Evolutionary conservation across 2,113 vertebrate genomes (phyloP).

Genomic region (Trichomycterus rosablanca): DNA sequence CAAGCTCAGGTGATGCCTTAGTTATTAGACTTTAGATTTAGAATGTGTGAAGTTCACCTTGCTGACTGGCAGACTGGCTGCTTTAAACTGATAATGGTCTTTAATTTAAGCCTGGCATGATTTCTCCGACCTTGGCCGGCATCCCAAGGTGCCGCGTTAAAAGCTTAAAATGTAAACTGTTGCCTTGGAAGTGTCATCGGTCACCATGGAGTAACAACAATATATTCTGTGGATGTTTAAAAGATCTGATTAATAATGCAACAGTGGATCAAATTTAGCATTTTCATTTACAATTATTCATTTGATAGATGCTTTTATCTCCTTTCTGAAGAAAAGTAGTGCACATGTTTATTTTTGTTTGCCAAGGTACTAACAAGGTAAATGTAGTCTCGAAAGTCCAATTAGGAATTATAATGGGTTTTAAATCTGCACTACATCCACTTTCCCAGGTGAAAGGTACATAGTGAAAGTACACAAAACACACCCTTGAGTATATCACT

Average conservation of each 20-base stretch:
- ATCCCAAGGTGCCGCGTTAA: slow-evolving; percentile 44
- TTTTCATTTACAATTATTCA: background rate
- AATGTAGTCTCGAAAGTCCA: too few relatives aligned
- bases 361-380: too few relatives aligned
- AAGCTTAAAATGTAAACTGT: slow-evolving; percentile 60
- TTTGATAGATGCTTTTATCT: too few relatives aligned
- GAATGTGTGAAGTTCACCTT: slow-evolving; percentile 48
- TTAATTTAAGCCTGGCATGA: slow-evolving; percentile 55
- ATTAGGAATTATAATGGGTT: too few relatives aligned
- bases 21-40: too few relatives aligned
- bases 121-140: slow-evolving; percentile 52
- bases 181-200: slow-evolving; percentile 49
- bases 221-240: background rate
- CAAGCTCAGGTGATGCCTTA: too few relatives aligned
- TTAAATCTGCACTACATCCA: too few relatives aligned
- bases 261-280: background rate
- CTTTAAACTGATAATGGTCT: slow-evolving; percentile 57
- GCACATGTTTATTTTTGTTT: background rate
- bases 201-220: slow-evolving; percentile 37
- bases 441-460: too few relatives aligned
- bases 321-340: background rate
- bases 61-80: slow-evolving; percentile 37
- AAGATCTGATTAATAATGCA: slow-evolving; percentile 9
- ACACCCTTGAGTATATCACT: too few relatives aligned
- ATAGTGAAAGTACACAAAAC: too few relatives aligned